Evolutionary conservation across 2,888 invertebrate species (phyloP).

Genomic region (Lomographa bimaculata): DNA sequence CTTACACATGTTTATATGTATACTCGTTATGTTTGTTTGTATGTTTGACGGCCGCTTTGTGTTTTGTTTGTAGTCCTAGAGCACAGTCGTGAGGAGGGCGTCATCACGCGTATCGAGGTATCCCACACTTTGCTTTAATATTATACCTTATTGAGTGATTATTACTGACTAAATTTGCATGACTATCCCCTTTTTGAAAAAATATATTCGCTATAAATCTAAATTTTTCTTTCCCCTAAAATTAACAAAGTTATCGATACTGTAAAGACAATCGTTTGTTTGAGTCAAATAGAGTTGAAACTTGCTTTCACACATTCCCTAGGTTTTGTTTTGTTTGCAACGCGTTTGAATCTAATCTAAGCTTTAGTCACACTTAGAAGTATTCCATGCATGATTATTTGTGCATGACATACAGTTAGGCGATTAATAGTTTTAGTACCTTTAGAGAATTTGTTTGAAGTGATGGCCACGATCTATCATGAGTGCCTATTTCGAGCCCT

Average conservation of each 20-base stretch:
- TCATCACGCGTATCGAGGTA: constrained; percentile 84
- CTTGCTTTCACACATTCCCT: too few species aligned
- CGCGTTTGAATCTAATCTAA: too few species aligned
- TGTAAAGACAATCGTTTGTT: too few species aligned
- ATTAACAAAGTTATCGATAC: too few species aligned
- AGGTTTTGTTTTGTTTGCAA: too few species aligned
- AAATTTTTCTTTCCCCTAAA: not conserved
- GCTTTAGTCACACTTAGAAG: too few species aligned
- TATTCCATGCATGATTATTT: constrained; percentile 1
- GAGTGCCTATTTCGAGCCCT: too few species aligned
- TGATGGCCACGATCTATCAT: too few species aligned
- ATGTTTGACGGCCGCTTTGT: constrained; percentile 80
- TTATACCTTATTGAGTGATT: constrained; percentile 37
- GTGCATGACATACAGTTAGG: not conserved
- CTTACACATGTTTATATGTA: constrained; percentile 59
- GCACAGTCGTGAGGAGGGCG: constrained; percentile 83
- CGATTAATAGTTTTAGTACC: too few species aligned
- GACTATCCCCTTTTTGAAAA: constrained; percentile 10
- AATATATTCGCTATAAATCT: constrained; percentile 9
- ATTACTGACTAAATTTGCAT: constrained; percentile 21
- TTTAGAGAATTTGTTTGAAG: too few species aligned
- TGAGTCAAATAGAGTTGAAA: too few species aligned
- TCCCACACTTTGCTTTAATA: constrained; percentile 75
- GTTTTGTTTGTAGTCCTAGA: constrained; percentile 83
- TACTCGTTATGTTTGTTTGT: constrained; percentile 64